Evolutionary conservation across 2,888 invertebrate species (phyloP), one percentile per base, ranked within the genome.

Genomic region (Megaustenia siamemsis): DNA sequence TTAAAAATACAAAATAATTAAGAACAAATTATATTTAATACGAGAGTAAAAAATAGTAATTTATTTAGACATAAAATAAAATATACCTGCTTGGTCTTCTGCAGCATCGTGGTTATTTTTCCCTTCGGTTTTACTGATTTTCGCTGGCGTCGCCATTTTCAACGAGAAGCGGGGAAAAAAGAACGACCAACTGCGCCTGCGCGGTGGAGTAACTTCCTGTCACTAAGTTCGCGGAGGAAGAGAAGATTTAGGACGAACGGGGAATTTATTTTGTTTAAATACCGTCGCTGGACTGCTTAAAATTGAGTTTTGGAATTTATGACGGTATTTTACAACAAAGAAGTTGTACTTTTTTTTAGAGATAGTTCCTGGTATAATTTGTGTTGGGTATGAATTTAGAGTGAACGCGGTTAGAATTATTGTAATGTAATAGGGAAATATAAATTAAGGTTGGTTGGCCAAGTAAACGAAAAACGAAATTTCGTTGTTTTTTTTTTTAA

Each of bases 111-210:
- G 92, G 87, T 93, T 93, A 87, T 92, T 93, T 90, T 93, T 93
- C 80, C 90, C 92, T 80, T 93, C 93, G 63, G 92, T 88, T 90
- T 93, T 93, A 83, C 90, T 89, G 86, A 92, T 91, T 91, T 93
- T 93, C 76, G 93, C 91, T 86, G 90, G 90, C 87, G 93, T 92
- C 91, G 93, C 93, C 93, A 93, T 93, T 92, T 92, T 92, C 89
- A 90, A 89, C 89, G 89, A 88, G 91, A 89, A 88, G 87, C 87
- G 87, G 88, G 86, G 86, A 85, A 88, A 88, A 86, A 86, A 86
- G 86, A 79, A 85, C 82, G 53, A 56, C n/a, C 15, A 0, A 35
- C 8, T 66, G 82, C 90, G 89, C 91, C 89, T 88, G 89, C 90
- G 90, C 71, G 12, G 12, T 60, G 45, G 38, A 21, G 12, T 49